Evolutionary conservation across 1,140 invertebrate genomes (phyloP).

Genomic region (Heterodera schachtii): DNA sequence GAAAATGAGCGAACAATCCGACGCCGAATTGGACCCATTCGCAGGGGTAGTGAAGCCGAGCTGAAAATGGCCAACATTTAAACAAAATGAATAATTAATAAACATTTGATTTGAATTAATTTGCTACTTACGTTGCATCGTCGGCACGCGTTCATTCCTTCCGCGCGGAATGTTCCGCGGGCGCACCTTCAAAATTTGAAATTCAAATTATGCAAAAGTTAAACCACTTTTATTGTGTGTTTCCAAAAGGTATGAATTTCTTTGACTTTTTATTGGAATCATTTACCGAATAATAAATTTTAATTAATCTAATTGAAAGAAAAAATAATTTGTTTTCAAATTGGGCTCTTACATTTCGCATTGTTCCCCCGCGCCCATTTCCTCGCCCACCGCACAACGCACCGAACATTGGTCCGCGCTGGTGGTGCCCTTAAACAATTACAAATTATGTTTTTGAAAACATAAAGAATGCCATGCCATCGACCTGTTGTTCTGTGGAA

Average conservation of each 20-base stretch:
- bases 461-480: background rate
- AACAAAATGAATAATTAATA: constrained; percentile 1
- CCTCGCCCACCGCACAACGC: background rate
- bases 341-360: constrained; percentile 1
- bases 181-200: background rate
- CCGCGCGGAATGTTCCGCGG: constrained; percentile 10
- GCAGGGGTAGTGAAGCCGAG: constrained; percentile 27
- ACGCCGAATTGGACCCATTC: constrained; percentile 8
- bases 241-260: background rate
- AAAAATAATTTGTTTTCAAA: no score
- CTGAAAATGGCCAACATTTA: constrained; percentile 14
- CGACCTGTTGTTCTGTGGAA: constrained; percentile 23
- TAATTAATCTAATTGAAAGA: no score
- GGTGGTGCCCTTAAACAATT: no score
- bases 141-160: constrained; percentile 13
- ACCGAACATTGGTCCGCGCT: no score
- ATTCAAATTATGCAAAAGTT: background rate
- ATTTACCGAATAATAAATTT: background rate
- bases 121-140: background rate
- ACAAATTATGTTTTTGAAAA: background rate
- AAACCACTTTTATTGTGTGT: background rate
- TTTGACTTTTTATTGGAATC: constrained; percentile 9
- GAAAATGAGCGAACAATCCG: constrained; percentile 25
- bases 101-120: background rate
- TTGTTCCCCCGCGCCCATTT: constrained; percentile 19